phyloP scores from a whole-genome alignment of 1,140 invertebrate genomes.

The Drosophila sproati region DNA sequence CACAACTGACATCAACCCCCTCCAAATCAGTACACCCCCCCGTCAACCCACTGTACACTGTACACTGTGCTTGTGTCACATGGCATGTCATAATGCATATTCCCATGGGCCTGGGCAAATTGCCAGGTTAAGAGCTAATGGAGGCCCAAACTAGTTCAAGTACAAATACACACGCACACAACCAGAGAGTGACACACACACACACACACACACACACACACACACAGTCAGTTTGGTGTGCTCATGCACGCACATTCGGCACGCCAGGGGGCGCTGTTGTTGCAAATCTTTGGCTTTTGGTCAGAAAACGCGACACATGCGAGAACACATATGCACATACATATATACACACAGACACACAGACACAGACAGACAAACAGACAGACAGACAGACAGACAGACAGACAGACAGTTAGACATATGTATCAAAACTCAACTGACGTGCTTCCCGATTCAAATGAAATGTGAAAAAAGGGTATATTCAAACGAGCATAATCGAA shows the following conservation, averaged over 20 bases:
- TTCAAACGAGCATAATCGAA: too few relatives aligned
- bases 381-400: background rate
- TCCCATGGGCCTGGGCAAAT: constrained; percentile 54
- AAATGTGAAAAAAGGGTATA: too few relatives aligned
- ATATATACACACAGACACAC: background rate
- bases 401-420: background rate
- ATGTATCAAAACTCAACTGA: constrained; percentile 21
- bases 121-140: constrained; percentile 60
- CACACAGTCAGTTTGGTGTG: constrained; percentile 17
- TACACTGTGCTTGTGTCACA: background rate
- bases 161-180: constrained; percentile 48
- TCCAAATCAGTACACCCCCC: background rate
- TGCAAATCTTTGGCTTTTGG: constrained; percentile 13
- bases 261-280: constrained; percentile 42
- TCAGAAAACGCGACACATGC: constrained; percentile 11
- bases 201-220: constrained; percentile 17
- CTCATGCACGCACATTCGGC: constrained; percentile 32
- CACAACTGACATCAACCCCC: background rate
- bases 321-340: background rate
- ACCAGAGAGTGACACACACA: constrained; percentile 5
- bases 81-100: constrained; percentile 34
- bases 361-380: background rate
- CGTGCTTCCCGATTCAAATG: constrained; percentile 10
- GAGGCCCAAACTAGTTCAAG: constrained; percentile 72
- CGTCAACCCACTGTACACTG: background rate